Conservation (phyloP, 2,113 vertebrate genomes). For the Menidia beryllina region DNA sequence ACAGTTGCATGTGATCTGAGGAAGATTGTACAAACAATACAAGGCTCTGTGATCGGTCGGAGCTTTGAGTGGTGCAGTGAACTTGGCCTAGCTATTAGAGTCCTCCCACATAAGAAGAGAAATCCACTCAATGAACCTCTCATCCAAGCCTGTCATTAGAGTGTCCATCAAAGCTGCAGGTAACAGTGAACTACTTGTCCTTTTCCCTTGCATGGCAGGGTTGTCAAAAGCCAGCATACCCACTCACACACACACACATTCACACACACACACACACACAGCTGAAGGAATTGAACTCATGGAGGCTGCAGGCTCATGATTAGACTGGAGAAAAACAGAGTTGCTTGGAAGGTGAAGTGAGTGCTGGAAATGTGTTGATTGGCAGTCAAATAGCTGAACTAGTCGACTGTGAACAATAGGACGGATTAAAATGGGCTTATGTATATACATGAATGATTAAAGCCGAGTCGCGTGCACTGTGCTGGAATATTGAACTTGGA, state of each 20-base stretch:
- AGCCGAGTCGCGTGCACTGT: conserved; percentile 37
- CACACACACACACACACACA: conserved; percentile 15
- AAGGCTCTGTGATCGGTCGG: conserved; percentile 10
- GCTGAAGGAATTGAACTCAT: neutral
- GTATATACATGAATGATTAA: conserved; percentile 56
- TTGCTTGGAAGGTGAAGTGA: conserved; percentile 22
- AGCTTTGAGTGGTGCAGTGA: conserved; percentile 48
- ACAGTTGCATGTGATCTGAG: conserved; percentile 16
- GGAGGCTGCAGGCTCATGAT: conserved; percentile 33
- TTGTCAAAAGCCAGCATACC: conserved; percentile 35
- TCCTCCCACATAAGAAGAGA: conserved; percentile 47
- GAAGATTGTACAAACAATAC: conserved; percentile 32
- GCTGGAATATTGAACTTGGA: conserved; percentile 28
- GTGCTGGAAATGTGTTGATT: conserved; percentile 43
- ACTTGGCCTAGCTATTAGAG: conserved; percentile 48
- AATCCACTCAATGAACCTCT: conserved; percentile 61
- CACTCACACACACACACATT: conserved; percentile 1
- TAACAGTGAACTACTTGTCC: conserved; percentile 40
- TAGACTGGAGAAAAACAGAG: conserved; percentile 34
- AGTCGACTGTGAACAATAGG: conserved; percentile 30
- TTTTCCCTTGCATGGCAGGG: conserved; percentile 13
- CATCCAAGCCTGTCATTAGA: conserved; percentile 60
- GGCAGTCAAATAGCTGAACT: conserved; percentile 56
- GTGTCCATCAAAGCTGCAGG: conserved; percentile 59
- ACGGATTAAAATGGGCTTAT: conserved; percentile 53